Base-by-base conservation (phyloP, 2,797 vertebrate species). In the Phoxinus dragarum region DNA sequence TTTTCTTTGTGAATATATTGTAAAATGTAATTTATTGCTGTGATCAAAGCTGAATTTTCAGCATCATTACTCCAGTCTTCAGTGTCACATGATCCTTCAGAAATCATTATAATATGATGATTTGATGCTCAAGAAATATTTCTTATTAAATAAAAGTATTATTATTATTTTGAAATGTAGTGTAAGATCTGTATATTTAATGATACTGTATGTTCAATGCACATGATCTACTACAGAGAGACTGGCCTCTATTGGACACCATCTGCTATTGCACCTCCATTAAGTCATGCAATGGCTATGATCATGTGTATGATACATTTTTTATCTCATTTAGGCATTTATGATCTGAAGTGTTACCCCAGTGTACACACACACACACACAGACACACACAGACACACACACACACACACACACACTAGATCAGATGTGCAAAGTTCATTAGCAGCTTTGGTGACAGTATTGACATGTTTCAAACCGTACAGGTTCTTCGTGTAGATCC, bases 181-280 rank as follows among this genome's bases (percentile, higher is more conserved):
- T 56, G 49, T n/a, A 76, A 8, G 14, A 76, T 40, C 36, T 40
- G 36, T 38, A 56, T 76, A n/a, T 38, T 76, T 56, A 77, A 40
- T 77, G 21, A 34, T 67, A 10, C 34, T 67, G 11, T 66, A 36
- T 66, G 40, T 34, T 68, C 4, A 52, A 8, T 64, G 44, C 2
- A 38, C 36, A 36, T 52, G 61, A 44, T 68, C 61, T 67, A 23
- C 69, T 52, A 80, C 40, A 81, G 56, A 84, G 47, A 88, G 56
- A 87, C 87, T 78, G 86, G 84, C 95, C 94, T 95, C 95, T 95
- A 89, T 94, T 95, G 95, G 95, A 90, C 92, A 90, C 68, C 38
- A 82, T 67, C 61, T 56, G 84, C 38, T 27, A 86, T 61, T 83
- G 77, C 87, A 82, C 34, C 47, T 47, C 17, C 42, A 61, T 40